A percentile compares a stretch with the other conserved stretches of the same genome.
Conservation (phyloP, 2,797 vertebrate genomes). For the Parauchenoglanis ngamensis region DNA sequence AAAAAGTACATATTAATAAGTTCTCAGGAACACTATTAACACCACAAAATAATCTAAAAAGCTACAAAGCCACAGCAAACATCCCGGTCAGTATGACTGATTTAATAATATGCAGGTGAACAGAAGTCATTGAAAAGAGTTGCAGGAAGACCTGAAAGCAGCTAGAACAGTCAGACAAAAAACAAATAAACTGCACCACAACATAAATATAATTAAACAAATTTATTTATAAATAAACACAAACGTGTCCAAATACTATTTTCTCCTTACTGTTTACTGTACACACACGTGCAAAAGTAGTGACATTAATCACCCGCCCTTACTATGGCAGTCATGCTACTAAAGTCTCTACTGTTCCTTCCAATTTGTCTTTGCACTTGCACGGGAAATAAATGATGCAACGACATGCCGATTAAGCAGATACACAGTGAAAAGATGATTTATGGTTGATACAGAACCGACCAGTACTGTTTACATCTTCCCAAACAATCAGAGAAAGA, state of each 20-base stretch:
- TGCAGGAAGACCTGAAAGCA: neutral
- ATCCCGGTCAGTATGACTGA: neutral
- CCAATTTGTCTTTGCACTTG: neutral
- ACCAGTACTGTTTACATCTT: neutral
- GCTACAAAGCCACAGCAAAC: neutral
- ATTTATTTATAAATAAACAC: too few species aligned
- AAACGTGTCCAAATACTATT: neutral
- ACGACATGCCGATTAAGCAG: neutral
- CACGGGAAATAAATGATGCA: neutral
- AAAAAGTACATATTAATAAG: neutral
- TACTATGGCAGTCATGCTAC: neutral
- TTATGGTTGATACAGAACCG: neutral
- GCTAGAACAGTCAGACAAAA: neutral
- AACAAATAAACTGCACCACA: neutral
- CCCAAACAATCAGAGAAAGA: neutral
- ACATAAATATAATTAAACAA: neutral
- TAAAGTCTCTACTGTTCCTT: neutral
- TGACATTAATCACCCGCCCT: neutral
- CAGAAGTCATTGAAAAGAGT: neutral
- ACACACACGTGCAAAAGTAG: neutral
- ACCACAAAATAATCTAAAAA: neutral
- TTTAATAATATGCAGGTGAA: neutral
- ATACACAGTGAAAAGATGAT: neutral
- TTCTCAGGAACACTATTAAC: neutral
- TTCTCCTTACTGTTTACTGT: neutral